Base-by-base conservation (phyloP, 2,888 invertebrate species). In the Meghimatium bilineatum region DNA sequence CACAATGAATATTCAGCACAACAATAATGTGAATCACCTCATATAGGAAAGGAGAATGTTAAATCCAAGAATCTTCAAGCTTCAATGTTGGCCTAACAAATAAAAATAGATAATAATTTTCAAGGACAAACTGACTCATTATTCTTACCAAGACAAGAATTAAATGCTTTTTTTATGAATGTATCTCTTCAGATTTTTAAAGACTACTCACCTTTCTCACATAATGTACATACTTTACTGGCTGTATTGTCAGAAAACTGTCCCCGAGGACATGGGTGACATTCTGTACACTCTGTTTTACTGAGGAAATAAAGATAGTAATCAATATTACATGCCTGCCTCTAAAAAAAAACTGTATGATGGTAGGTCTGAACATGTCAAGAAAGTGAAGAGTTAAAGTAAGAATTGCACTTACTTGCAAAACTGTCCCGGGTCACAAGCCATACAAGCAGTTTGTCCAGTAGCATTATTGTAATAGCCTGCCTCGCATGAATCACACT, bases 381-480 rank as follows among this genome's bases (percentile, higher is more conserved):
- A 44, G 20, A 2, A 56, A 56, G 6, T 3, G 20, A 56, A 56
- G 56, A 56, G 56, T 23, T 23, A 23, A 56, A 56, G 23, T 23
- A 56, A 23, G n/a, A n/a, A n/a, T n/a, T 56, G 56, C 3, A 44
- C 72, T 44, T 72, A 72, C 72, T 72, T 72, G 72, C 72, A 72
- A 72, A 72, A 72, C 3, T 72, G 72, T 26, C 72, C 72, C n/a
- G 29, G n/a, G n/a, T 72, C 72, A 72, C 72, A 72, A 8, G 72
- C 44, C n/a, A n/a, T 72, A 26, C 72, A 72, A n/a, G n/a, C 44
- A 44, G n/a, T n/a, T 49, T 72, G 72, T 72, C 72, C 72, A 10
- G 72, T 72, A 26, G 3, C 8, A n/a, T 72, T 72, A 72, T 12
- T 72, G 72, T 72, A 72, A 72, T 44, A 72, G 6, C 72, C 72